Evolutionary conservation across 2,888 invertebrate genomes (phyloP).

Genomic region (Drosophila austrosaltans): DNA sequence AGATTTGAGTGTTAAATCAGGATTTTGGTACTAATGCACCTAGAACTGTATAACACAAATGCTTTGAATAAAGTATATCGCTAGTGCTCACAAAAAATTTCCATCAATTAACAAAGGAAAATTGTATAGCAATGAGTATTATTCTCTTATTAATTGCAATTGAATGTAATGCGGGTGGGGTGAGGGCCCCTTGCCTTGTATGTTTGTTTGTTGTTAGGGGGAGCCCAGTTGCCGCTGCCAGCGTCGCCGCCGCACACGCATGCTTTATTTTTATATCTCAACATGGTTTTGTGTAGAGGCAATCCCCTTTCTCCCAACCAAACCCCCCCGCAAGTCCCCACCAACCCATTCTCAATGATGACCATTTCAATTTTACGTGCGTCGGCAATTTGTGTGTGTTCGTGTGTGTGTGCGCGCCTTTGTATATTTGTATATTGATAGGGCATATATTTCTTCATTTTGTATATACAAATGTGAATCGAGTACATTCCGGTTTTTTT

Average conservation of each 20-base stretch:
- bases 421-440: conserved; percentile 29
- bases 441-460: conserved; percentile 18
- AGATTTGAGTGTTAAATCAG: no score
- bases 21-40: no score
- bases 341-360: conserved; percentile 20
- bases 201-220: conserved; percentile 9
- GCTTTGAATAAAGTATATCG: background rate
- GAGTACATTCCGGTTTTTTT: conserved; percentile 53
- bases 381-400: conserved; percentile 26
- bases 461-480: conserved; percentile 34
- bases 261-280: conserved; percentile 11
- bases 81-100: background rate
- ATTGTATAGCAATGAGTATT: conserved; percentile 15
- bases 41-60: no score
- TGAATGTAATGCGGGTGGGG: conserved; percentile 25
- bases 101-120: conserved; percentile 21
- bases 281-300: conserved; percentile 14
- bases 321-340: background rate
- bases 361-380: conserved; percentile 33
- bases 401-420: conserved; percentile 10
- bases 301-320: background rate
- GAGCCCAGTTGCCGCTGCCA: background rate
- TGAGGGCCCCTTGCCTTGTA: background rate
- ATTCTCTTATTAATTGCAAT: conserved; percentile 22
- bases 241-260: conserved; percentile 5